These are phyloP conservation scores for Danio kyathit DNA, from an alignment of 2,797 vertebrate genomes.

Conservation along the genomic window DNA sequence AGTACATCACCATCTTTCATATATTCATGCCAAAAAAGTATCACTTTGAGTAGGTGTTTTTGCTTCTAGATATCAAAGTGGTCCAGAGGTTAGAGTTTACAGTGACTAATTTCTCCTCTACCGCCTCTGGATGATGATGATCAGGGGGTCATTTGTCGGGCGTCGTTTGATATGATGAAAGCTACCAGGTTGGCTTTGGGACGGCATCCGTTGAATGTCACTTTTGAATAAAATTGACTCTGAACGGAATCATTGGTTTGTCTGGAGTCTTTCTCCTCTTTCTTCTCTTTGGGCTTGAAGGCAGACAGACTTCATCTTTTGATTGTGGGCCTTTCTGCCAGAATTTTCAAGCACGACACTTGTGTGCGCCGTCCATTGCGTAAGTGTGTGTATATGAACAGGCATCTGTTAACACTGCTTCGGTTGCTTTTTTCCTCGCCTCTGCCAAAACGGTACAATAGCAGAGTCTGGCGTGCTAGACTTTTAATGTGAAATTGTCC, in stretches of 20 bases:
- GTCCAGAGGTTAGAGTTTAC: background rate
- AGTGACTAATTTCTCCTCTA: background rate
- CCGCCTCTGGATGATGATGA: background rate
- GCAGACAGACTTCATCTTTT: slow-evolving; percentile 72
- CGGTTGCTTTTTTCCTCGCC: background rate
- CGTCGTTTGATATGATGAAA: background rate
- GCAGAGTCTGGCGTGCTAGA: background rate
- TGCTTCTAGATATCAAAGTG: background rate
- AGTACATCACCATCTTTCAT: background rate
- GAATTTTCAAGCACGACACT: slow-evolving; percentile 62
- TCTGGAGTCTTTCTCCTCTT: slow-evolving; percentile 18
- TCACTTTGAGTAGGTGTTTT: background rate
- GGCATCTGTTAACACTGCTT: slow-evolving; percentile 3
- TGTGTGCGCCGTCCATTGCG: slow-evolving; percentile 55
- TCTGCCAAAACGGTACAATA: background rate
- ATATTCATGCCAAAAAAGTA: background rate
- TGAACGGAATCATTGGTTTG: slow-evolving; percentile 54
- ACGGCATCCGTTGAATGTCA: slow-evolving; percentile 45
- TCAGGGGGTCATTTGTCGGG: background rate
- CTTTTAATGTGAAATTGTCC: background rate
- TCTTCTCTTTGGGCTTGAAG: slow-evolving; percentile 71
- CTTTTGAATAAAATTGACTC: slow-evolving; percentile 40
- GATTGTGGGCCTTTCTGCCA: slow-evolving; percentile 76
- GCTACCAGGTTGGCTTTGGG: slow-evolving; percentile 12
- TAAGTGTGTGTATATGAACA: slow-evolving; percentile 23